phyloP scores from a whole-genome alignment of 2,888 invertebrate genomes.

The Ecliptopera silaceata region DNA sequence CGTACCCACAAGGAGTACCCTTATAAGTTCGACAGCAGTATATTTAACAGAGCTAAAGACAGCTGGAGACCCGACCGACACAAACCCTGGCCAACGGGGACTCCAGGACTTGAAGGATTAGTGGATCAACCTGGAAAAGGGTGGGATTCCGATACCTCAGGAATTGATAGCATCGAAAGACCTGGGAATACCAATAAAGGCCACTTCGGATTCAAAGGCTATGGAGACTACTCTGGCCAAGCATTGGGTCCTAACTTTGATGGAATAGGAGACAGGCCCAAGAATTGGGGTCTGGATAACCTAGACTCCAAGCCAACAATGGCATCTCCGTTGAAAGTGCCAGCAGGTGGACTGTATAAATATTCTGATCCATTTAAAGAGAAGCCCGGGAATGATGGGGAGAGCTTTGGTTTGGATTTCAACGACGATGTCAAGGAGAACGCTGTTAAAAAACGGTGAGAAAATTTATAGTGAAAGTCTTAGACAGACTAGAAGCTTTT shows the following conservation, averaged over 20 bases:
- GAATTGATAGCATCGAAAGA: slow-evolving; percentile 11
- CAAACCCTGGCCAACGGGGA: slow-evolving; percentile 21
- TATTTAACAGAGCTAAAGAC: slow-evolving; percentile 45
- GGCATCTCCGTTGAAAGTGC: slow-evolving; percentile 55
- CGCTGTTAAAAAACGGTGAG: slow-evolving; percentile 57
- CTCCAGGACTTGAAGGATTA: slow-evolving; percentile 17
- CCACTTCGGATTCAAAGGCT: not conserved
- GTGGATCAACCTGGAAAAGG: slow-evolving; percentile 7
- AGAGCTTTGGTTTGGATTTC: slow-evolving; percentile 52
- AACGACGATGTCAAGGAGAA: slow-evolving; percentile 50
- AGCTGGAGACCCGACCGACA: slow-evolving; percentile 43
- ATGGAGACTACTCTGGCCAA: slow-evolving; percentile 3
- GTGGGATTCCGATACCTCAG: slow-evolving; percentile 2
- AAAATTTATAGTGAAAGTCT: not conserved
- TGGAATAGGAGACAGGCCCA: slow-evolving; percentile 6
- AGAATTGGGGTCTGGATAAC: slow-evolving; percentile 32
- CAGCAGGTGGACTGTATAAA: slow-evolving; percentile 69
- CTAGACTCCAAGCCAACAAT: slow-evolving; percentile 61
- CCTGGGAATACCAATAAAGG: slow-evolving; percentile 14
- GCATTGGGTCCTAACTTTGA: slow-evolving; percentile 4
- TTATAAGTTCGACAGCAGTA: slow-evolving; percentile 56
- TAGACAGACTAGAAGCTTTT: not conserved
- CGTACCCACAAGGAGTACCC: slow-evolving; percentile 54
- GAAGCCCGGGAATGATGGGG: slow-evolving; percentile 48
- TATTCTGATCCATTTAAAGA: slow-evolving; percentile 59